Conservation (phyloP, 2,888 invertebrate genomes). For the Caenorhabditis sp. region DNA sequence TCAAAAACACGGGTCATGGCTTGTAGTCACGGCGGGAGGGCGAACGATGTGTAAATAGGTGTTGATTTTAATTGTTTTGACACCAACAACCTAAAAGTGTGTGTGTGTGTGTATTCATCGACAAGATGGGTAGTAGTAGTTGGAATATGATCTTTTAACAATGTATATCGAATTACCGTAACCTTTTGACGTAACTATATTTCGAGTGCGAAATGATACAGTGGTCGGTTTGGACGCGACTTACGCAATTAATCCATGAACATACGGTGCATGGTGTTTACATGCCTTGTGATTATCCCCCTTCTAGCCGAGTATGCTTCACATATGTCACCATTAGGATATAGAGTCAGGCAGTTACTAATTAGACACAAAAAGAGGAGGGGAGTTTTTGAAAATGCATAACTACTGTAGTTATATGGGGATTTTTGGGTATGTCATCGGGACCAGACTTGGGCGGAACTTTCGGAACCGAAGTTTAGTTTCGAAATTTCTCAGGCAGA, state of each 20-base stretch:
- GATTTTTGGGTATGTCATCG: too few species aligned
- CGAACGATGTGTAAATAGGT: background rate
- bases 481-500: too few species aligned
- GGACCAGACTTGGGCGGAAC: too few species aligned
- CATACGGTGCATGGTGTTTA: background rate
- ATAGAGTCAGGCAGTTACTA: too few species aligned
- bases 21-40: background rate
- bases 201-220: background rate
- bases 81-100: background rate
- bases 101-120: background rate
- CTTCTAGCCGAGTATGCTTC: background rate
- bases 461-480: too few species aligned
- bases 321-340: background rate
- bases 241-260: background rate
- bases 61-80: slow-evolving; percentile 1
- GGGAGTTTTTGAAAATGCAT: too few species aligned
- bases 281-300: background rate
- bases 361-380: too few species aligned
- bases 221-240: background rate
- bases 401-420: too few species aligned
- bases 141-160: background rate
- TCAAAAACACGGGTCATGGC: slow-evolving; percentile 1
- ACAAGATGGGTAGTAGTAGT: background rate
- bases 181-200: background rate
- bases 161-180: background rate